phyloP scores from a whole-genome alignment of 2,888 invertebrate species.

The Amblyjoppa proteus region DNA sequence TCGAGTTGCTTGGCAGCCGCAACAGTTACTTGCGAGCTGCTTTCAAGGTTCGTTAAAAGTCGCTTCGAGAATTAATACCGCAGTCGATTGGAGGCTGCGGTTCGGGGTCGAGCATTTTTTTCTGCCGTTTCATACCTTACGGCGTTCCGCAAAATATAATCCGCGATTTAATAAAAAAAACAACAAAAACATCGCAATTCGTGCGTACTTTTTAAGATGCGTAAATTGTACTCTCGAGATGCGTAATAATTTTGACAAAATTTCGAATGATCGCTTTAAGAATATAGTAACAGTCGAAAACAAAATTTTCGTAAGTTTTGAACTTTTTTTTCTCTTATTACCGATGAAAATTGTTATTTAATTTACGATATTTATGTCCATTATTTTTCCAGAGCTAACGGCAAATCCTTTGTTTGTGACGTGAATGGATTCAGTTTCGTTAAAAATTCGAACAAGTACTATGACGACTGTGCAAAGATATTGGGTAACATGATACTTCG shows the following conservation, averaged over 20 bases:
- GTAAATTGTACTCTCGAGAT: not conserved
- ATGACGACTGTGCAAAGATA: constrained; percentile 99
- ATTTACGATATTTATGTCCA: constrained; percentile 36
- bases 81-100: constrained; percentile 38
- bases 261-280: too few relatives aligned
- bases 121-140: not conserved
- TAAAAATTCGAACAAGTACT: constrained; percentile 99
- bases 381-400: constrained; percentile 92
- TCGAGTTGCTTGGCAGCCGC: constrained; percentile 59
- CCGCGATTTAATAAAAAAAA: not conserved
- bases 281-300: not conserved
- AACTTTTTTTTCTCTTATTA: not conserved
- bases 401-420: constrained; percentile 99
- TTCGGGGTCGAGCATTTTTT: constrained; percentile 7
- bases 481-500: constrained; percentile 98
- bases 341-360: constrained; percentile 13
- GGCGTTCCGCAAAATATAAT: constrained; percentile 11
- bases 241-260: not conserved
- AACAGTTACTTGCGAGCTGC: constrained; percentile 9
- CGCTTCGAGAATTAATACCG: not conserved
- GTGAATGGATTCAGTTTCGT: constrained; percentile 99
- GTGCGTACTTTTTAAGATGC: not conserved
- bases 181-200: not conserved
- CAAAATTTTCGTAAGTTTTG: not conserved
- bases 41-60: constrained; percentile 34